Percentiles rank a stretch among this genome's conserved stretches.
These are phyloP conservation scores for Brotogeris chrysoptera DNA, from an alignment of 2,797 vertebrate species.

Conservation along the genomic window DNA sequence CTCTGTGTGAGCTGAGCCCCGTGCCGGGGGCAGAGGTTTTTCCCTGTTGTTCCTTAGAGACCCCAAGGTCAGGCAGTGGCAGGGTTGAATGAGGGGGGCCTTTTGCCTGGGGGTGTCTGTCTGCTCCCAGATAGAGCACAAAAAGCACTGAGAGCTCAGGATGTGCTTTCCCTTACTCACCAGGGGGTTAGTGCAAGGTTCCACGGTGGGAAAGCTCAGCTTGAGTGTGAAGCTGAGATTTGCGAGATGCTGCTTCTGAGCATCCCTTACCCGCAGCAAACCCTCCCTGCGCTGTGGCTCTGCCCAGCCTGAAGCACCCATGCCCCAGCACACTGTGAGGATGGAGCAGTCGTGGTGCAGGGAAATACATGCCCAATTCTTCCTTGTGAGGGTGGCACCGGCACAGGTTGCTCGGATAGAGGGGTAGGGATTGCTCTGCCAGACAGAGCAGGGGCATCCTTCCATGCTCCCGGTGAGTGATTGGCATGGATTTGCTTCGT, in stretches of 20 bases:
- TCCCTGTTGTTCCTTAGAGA: not conserved
- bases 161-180: not conserved
- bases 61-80: not conserved
- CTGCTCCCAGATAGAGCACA: not conserved
- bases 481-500: not conserved
- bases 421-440: too few relatives aligned
- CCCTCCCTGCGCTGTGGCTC: accelerated
- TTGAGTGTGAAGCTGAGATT: too few relatives aligned
- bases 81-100: not conserved
- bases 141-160: accelerated
- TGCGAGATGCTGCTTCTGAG: not conserved
- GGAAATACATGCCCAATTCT: not conserved
- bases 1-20: not conserved
- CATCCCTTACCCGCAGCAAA: not conserved
- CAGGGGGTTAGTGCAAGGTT: not conserved
- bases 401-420: not conserved
- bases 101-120: not conserved
- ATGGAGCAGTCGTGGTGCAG: not conserved
- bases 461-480: not conserved
- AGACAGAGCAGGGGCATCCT: not conserved
- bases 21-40: not conserved
- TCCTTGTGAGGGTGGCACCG: not conserved
- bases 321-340: not conserved
- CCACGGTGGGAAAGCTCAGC: not conserved
- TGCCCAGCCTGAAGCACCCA: not conserved